A percentile compares a stretch with the other conserved stretches of the same genome.
Conservation (phyloP, 2,797 vertebrate genomes). For the Taeniopygia guttata region DNA sequence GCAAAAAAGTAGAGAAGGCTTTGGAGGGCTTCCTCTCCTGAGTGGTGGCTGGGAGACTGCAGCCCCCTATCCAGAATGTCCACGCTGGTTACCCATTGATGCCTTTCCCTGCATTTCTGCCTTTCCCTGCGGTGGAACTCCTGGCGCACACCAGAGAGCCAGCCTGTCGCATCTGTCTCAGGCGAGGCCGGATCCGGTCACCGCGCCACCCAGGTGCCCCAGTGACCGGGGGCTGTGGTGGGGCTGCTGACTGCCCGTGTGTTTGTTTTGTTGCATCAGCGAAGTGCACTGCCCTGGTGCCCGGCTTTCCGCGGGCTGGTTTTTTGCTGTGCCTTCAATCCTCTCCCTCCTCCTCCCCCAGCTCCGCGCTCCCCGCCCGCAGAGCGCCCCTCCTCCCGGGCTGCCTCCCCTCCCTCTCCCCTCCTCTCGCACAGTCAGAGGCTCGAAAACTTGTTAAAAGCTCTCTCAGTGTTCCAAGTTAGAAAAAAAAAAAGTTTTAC, state of each 20-base stretch:
- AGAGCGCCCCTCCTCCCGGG: slow-evolving; percentile 49
- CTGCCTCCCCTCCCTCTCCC: slow-evolving; percentile 53
- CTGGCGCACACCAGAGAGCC: not conserved
- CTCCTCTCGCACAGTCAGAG: slow-evolving; percentile 75
- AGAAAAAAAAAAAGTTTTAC: slow-evolving; percentile 78
- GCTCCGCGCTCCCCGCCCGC: slow-evolving; percentile 31
- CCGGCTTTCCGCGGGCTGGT: not conserved
- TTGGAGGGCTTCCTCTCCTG: not conserved
- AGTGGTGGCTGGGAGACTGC: not conserved
- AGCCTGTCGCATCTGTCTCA: not conserved
- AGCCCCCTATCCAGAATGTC: not conserved
- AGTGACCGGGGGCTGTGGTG: not conserved
- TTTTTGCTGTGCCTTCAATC: slow-evolving; percentile 50
- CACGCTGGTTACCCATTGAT: not conserved
- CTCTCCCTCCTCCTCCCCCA: slow-evolving; percentile 50
- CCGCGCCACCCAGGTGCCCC: not conserved
- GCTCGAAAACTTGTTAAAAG: slow-evolving; percentile 82
- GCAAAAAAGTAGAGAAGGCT: not conserved
- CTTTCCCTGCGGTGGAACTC: not conserved
- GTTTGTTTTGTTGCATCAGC: slow-evolving; percentile 50
- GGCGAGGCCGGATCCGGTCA: not conserved
- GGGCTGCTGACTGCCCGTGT: not conserved
- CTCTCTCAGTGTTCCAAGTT: slow-evolving; percentile 72
- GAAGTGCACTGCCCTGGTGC: not conserved
- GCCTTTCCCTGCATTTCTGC: not conserved